A percentile compares a stretch with the other conserved stretches of the same genome.
These are phyloP conservation scores for Drosophila takahashii DNA, from an alignment of 1,140 invertebrate genomes.

Conservation along the genomic window DNA sequence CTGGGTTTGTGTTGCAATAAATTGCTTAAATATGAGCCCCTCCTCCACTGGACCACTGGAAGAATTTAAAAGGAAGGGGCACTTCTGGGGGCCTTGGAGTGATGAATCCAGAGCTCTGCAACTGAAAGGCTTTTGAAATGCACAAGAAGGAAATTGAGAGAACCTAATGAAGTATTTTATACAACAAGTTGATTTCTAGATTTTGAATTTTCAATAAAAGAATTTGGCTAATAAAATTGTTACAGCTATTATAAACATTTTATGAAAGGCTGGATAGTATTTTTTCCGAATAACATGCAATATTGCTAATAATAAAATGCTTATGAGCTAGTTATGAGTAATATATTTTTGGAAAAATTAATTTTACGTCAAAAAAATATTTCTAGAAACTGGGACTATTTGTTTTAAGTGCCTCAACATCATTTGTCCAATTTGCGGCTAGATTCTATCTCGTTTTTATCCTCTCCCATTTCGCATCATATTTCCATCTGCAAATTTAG, in stretches of 20 bases:
- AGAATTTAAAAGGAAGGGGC: neutral
- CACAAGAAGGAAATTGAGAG: neutral
- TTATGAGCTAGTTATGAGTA: too few relatives aligned
- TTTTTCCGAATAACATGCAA: too few relatives aligned
- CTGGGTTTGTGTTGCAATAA: slow-evolving; percentile 17
- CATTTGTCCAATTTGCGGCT: neutral
- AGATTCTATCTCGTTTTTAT: neutral
- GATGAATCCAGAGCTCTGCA: neutral
- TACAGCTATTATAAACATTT: too few relatives aligned
- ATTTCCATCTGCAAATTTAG: neutral
- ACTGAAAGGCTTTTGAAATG: neutral
- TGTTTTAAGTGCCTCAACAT: neutral
- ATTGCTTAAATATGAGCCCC: slow-evolving; percentile 13
- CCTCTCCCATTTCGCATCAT: slow-evolving; percentile 2
- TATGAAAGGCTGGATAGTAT: too few relatives aligned
- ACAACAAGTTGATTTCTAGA: too few relatives aligned
- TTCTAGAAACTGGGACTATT: neutral
- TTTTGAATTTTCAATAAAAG: too few relatives aligned
- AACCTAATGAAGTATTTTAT: too few relatives aligned
- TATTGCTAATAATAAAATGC: too few relatives aligned
- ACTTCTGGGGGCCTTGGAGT: too few relatives aligned
- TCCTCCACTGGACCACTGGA: neutral
- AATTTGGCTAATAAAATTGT: too few relatives aligned
- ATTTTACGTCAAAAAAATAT: too few relatives aligned
- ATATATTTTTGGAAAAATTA: too few relatives aligned